phyloP scores from a whole-genome alignment of 2,113 vertebrate species.

The Perca schrenkii region DNA sequence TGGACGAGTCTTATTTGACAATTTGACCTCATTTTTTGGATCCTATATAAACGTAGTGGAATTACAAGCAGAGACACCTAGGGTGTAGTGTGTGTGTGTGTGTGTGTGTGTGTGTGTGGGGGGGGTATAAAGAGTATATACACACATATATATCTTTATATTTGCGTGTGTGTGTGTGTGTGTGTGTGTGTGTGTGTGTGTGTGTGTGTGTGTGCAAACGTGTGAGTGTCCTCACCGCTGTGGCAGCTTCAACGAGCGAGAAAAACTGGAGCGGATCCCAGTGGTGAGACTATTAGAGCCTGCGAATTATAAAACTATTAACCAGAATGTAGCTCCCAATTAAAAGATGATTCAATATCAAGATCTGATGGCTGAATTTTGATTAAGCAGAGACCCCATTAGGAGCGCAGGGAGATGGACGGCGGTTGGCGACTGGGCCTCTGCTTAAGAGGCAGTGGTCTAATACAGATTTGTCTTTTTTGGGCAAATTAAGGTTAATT shows the following conservation, averaged over 20 bases:
- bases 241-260: constrained; percentile 80
- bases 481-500: constrained; percentile 99
- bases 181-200: neutral
- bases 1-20: constrained; percentile 61
- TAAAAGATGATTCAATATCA: constrained; percentile 99
- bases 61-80: constrained; percentile 35
- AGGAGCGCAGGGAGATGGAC: constrained; percentile 95
- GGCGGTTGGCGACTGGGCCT: constrained; percentile 86
- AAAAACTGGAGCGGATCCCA: constrained; percentile 98
- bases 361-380: constrained; percentile 99
- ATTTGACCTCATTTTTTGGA: constrained; percentile 74
- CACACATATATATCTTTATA: constrained; percentile 1
- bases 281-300: constrained; percentile 97
- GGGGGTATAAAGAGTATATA: neutral
- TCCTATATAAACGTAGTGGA: constrained; percentile 47
- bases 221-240: constrained; percentile 50
- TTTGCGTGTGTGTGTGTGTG: constrained; percentile 21
- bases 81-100: neutral
- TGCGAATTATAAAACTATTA: constrained; percentile 99
- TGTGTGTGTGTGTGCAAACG: constrained; percentile 2
- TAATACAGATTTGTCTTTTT: constrained; percentile 93
- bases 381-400: constrained; percentile 99
- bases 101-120: neutral
- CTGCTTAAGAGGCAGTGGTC: constrained; percentile 95
- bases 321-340: constrained; percentile 99